These are phyloP conservation scores for Etheostoma spectabile DNA, from an alignment of 2,113 vertebrate species.

Conservation along the genomic window DNA sequence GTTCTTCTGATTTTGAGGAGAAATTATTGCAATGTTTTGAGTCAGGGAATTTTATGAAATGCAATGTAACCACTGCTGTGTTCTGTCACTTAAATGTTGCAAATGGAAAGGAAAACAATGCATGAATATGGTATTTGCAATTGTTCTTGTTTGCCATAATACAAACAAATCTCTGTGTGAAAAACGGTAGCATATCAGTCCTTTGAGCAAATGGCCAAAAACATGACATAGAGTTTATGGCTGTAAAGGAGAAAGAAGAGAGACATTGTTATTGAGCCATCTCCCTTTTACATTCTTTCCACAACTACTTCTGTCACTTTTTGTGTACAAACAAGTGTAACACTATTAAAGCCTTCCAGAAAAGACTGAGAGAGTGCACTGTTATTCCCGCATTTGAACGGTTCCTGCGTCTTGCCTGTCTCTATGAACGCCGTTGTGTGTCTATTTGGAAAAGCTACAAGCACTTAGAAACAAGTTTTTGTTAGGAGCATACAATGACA, in stretches of 20 bases:
- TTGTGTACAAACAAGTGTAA: not conserved
- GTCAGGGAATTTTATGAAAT: not conserved
- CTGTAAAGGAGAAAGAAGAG: not conserved
- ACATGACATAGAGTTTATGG: not conserved
- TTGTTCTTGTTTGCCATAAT: not conserved
- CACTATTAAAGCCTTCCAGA: not conserved
- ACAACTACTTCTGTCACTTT: not conserved
- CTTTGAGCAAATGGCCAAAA: not conserved
- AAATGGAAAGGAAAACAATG: not conserved
- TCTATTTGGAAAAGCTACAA: not conserved
- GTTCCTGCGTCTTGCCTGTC: not conserved
- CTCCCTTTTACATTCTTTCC: not conserved
- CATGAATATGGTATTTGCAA: not conserved
- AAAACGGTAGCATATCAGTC: not conserved
- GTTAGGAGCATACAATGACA: too few relatives aligned
- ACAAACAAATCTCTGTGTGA: not conserved
- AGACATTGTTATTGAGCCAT: not conserved
- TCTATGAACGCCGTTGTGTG: not conserved
- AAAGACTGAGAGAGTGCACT: not conserved
- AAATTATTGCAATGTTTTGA: not conserved
- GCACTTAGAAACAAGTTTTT: not conserved
- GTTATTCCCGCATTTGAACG: not conserved
- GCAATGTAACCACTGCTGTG: not conserved
- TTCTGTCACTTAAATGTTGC: slow-evolving; percentile 5
- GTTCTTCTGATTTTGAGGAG: not conserved